Base-by-base conservation (phyloP, 2,797 vertebrate species). In the Columba guinea region DNA sequence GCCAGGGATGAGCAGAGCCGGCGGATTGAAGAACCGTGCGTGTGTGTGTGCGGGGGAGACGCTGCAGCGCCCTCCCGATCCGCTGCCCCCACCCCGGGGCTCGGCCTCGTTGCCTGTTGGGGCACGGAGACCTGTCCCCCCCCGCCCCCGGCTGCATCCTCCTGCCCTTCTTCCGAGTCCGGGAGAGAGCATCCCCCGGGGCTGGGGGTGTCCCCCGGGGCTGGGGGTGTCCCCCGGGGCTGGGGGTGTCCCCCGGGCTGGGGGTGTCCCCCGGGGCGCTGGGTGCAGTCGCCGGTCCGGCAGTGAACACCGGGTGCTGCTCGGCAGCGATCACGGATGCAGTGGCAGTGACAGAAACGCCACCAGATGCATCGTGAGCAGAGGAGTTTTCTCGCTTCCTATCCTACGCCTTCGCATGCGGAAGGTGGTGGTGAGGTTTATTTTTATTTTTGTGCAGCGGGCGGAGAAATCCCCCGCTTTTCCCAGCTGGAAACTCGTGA, bases 371-470 rank as follows among this genome's bases (percentile, higher is more conserved):
- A 55, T 70, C 74, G 71, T 51, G 82, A 91, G 77, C 84, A 48
- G 69, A n/a, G 67, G 82, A 84, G 84, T 90, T 95, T 95, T 94
- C 91, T 82, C 65, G 70, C 68, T 94, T 77, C 77, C 90, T 73
- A 26, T 88, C 88, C 73, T 92, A 52, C 80, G 87, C 88, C 96
- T 91, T 93, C 85, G 76, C 94, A 68, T 73, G 95, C 86, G 95
- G 94, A 88, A 91, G 81, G 94, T 65, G 88, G 55, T 76, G 86
- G 87, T 48, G 49, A 58, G 60, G 46, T 6, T 77, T 85, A 87
- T 87, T 90, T 93, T 94, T 87, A 48, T 84, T 68, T 88, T 52
- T 27, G 44, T 84, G 70, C 84, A 22, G 95, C 78, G 87, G 89
- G 91, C 5, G 91, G 92, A 90, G 95, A 84, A 63, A 92, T 92